Base-by-base conservation (phyloP, 1,140 invertebrate species). In the Eumaeus atala region DNA sequence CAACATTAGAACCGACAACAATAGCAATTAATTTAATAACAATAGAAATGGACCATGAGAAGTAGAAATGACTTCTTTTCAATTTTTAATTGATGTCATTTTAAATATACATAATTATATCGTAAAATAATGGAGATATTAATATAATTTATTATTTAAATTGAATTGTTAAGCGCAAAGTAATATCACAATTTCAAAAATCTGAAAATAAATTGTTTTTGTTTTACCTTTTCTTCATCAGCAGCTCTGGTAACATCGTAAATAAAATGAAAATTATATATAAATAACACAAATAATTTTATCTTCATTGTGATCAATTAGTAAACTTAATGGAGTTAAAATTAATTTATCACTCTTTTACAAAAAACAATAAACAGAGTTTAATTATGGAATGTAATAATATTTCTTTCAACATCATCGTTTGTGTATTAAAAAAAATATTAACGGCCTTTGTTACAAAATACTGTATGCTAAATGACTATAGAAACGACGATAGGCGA, bases 241-340 rank as follows among this genome's bases (percentile, higher is more conserved):
- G 64, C 70, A 53, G 72, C 72, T 58, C 73, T 76, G 51, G 40
- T 63, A 58, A 70, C 67, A 58, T 67, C 64, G 68, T 69, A 76
- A 69, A 76, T 67, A 70, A 74, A 57, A 64, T 75, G 73, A 40
- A 81, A 36, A 66, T 70, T 70, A 67, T 80, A 69, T 69, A 82
- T 67, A 72, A 68, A 63, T 64, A 72, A 51, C 72, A 80, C 75
- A 63, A 77, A 59, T 64, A 68, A 66, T 78, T 73, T 70, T 59
- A 72, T 71, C 79, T 72, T 66, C 77, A 84, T 84, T 76, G 70
- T 81, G 77, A 61, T 58, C 59, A 59, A 66, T 62, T 58, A 52
- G 51, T 42, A 57, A 58, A 70, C 66, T 28, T 28, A 28, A 28
- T 28, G 6, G 6, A n/a, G n/a, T n/a, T 28, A 3, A 28, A 28